Base-by-base conservation (phyloP, 2,797 vertebrate genomes). In the Myripristis jacobus region DNA sequence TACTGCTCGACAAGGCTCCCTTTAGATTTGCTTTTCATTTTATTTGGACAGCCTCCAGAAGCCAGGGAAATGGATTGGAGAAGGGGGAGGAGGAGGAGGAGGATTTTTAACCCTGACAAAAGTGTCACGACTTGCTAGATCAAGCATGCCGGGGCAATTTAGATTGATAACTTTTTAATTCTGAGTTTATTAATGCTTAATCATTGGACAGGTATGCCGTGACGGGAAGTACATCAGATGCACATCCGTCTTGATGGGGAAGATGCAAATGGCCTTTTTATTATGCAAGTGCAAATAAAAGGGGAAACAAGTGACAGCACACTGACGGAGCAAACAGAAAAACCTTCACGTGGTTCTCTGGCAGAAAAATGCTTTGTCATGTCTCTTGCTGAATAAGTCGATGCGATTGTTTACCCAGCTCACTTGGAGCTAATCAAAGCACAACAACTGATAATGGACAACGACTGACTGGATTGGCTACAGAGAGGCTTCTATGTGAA, bases 41-140 rank as follows among this genome's bases (percentile, higher is more conserved):
- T 50, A 76, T 82, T 78, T 88, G 82, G 83, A 83, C 73, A 52
- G 62, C 66, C 74, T 89, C 77, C 76, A 78, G 65, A 73, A 56
- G 52, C 13, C 54, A 82, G 59, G 77, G 31, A 70, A 84, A 79
- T 70, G 31, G 71, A 63, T 29, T 59, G 43, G 21, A 18, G 38
- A 13, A 38, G 44, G 19, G 27, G 24, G 24, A 60, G 10, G 31
- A 63, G 43, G 21, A 18, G 44, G 22, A 27, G 25, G 27, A 60
- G 10, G 36, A 80, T 78, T 69, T 67, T 73, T 54, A 77, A 82
- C 56, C 79, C 80, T 41, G 56, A 74, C 68, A 24, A 57, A 70
- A 58, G 36, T 59, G 63, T 67, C 64, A 44, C 13, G 36, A 31
- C 52, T 53, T 31, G 41, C 70, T 70, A 19, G 19, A 59, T 72